phyloP scores from a whole-genome alignment of 2,113 vertebrate species.

The Dromaius novaehollandiae region DNA sequence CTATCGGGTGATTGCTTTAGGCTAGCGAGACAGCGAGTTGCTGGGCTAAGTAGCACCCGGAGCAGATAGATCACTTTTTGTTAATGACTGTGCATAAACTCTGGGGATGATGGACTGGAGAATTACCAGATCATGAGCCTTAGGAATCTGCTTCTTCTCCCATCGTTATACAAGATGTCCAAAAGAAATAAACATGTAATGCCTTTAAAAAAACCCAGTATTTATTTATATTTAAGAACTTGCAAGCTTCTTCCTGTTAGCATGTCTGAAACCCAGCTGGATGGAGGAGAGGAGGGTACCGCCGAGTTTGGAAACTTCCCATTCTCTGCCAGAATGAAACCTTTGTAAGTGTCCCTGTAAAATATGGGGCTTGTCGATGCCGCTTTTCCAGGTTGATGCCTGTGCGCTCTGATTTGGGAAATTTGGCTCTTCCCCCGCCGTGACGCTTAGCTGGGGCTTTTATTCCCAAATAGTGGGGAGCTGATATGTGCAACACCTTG shows the following conservation, averaged over 20 bases:
- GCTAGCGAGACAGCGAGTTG: background rate
- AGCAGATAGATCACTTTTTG: constrained; percentile 36
- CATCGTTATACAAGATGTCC: background rate
- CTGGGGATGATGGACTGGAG: background rate
- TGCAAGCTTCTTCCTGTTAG: constrained; percentile 11
- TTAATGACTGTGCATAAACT: constrained; percentile 54
- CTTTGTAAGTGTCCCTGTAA: background rate
- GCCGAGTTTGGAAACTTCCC: background rate
- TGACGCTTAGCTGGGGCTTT: background rate
- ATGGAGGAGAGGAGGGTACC: background rate
- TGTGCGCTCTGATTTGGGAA: background rate
- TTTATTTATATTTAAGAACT: constrained; percentile 30
- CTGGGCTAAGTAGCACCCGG: constrained; percentile 15
- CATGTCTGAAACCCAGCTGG: constrained; percentile 25
- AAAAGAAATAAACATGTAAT: background rate
- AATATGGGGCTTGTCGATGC: background rate
- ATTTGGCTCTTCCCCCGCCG: fast-evolving
- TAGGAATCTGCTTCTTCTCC: constrained; percentile 41
- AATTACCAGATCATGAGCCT: constrained; percentile 19
- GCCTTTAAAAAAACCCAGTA: background rate
- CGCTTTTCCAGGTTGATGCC: background rate
- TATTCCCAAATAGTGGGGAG: background rate
- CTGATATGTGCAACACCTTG: fast-evolving
- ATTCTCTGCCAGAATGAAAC: background rate
- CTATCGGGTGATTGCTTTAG: background rate